Percentiles rank a stretch among this genome's conserved stretches.
phyloP scores from a whole-genome alignment of 2,113 vertebrate genomes.

The Odontophorus gujanensis region DNA sequence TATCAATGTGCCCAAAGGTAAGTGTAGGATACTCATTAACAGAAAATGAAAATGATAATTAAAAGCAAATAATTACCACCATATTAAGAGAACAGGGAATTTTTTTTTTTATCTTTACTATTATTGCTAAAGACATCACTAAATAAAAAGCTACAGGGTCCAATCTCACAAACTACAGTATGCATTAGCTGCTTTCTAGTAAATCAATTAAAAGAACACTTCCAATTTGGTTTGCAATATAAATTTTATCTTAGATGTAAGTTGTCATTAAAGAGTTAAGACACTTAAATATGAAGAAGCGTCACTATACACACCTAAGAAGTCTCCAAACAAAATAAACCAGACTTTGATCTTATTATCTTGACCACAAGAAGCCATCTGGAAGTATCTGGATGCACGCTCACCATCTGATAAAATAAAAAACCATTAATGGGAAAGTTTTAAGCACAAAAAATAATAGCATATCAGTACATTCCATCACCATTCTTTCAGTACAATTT shows the following conservation, averaged over 20 bases:
- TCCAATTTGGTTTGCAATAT: not conserved
- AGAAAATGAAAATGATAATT: not conserved
- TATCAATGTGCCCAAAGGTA: not conserved
- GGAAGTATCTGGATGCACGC: slow-evolving; percentile 73
- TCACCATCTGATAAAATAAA: slow-evolving; percentile 72
- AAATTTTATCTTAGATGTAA: not conserved
- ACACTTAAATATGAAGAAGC: not conserved
- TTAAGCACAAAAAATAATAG: slow-evolving; percentile 15
- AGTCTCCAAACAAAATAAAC: slow-evolving; percentile 78
- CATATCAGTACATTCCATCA: not conserved
- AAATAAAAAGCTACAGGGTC: not conserved
- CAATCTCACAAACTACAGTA: not conserved
- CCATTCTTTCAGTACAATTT: not conserved
- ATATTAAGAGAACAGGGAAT: not conserved
- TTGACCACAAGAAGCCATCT: slow-evolving; percentile 90
- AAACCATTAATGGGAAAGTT: slow-evolving; percentile 1
- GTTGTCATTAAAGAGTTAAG: not conserved
- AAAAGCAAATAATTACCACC: not conserved
- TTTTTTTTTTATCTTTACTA: not conserved
- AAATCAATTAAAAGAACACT: not conserved
- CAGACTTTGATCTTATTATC: slow-evolving; percentile 88
- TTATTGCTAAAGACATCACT: not conserved
- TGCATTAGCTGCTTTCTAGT: not conserved
- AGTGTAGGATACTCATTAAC: not conserved
- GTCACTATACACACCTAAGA: slow-evolving; percentile 79